These are phyloP conservation scores for Aphrocallistes beatrix DNA, from an alignment of 37 sponge, comb jelly and placozoan genomes.

Conservation along the genomic window DNA sequence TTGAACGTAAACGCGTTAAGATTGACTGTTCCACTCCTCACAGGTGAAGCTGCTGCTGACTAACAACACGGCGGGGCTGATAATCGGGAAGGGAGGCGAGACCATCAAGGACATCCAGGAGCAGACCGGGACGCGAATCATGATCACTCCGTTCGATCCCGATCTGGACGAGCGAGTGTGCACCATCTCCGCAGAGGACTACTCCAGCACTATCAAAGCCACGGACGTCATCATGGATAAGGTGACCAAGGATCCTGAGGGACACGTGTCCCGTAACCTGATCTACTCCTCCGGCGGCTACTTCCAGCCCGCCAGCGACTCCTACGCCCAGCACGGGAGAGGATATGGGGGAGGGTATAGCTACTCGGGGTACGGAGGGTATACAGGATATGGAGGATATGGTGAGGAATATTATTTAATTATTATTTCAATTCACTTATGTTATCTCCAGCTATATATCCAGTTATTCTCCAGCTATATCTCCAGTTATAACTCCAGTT, in stretches of 20 bases:
- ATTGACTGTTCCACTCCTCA: too few relatives aligned
- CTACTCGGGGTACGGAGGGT: too few relatives aligned
- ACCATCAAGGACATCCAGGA: slow-evolving; percentile 64
- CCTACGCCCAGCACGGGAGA: not conserved
- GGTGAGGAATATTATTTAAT: too few relatives aligned
- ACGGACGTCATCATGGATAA: slow-evolving; percentile 26
- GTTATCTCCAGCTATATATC: too few relatives aligned
- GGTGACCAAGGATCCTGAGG: slow-evolving; percentile 39
- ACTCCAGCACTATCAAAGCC: slow-evolving; percentile 38
- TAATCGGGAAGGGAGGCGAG: slow-evolving; percentile 80
- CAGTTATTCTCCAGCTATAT: too few relatives aligned
- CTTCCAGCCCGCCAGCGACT: not conserved
- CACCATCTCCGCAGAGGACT: slow-evolving; percentile 32
- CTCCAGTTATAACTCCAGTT: too few relatives aligned
- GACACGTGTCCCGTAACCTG: slow-evolving; percentile 37
- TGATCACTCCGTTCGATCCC: slow-evolving; percentile 41
- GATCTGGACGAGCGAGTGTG: slow-evolving; percentile 58
- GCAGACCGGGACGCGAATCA: slow-evolving; percentile 56
- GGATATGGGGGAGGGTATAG: not conserved
- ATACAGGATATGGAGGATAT: too few relatives aligned
- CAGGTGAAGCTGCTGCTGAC: slow-evolving; percentile 70
- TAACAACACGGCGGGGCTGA: slow-evolving; percentile 75
- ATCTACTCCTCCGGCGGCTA: slow-evolving; percentile 23
- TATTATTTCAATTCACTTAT: too few relatives aligned
- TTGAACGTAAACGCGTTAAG: too few relatives aligned